Percentiles rank a stretch among this genome's conserved stretches.
Evolutionary conservation across 2,113 vertebrate species (phyloP).

Genomic region (Indri indri): DNA sequence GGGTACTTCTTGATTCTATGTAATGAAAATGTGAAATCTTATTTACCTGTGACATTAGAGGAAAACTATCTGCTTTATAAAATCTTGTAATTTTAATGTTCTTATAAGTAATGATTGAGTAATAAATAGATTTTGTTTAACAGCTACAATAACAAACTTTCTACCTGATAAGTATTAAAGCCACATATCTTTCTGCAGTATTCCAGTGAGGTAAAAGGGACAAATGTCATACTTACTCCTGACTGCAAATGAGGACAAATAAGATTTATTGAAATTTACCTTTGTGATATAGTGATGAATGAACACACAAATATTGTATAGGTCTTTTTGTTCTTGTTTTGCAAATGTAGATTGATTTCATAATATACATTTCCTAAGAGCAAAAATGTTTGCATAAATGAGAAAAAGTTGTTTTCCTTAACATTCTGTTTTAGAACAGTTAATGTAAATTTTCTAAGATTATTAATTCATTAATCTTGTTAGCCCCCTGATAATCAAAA

Average conservation of each 20-base stretch:
- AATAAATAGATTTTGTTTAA: not conserved
- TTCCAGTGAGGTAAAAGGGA: not conserved
- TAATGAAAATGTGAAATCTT: not conserved
- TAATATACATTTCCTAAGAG: not conserved
- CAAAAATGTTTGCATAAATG: not conserved
- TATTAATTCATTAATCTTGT: not conserved
- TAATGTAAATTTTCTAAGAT: not conserved
- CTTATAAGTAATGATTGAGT: not conserved
- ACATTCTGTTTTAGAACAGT: not conserved
- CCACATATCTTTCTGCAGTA: not conserved
- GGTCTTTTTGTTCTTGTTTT: not conserved
- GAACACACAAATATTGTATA: not conserved
- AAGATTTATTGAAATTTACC: not conserved
- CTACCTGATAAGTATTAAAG: not conserved
- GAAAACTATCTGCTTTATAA: not conserved
- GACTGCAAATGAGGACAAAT: not conserved
- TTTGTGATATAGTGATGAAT: not conserved
- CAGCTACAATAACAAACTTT: not conserved
- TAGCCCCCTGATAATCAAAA: not conserved
- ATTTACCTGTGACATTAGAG: not conserved
- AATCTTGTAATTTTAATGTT: not conserved
- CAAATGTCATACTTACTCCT: not conserved
- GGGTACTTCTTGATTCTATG: not conserved
- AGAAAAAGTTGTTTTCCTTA: not conserved
- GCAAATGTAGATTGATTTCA: not conserved